Conservation (phyloP, 2,888 invertebrate genomes). For the Andrena fulva region DNA sequence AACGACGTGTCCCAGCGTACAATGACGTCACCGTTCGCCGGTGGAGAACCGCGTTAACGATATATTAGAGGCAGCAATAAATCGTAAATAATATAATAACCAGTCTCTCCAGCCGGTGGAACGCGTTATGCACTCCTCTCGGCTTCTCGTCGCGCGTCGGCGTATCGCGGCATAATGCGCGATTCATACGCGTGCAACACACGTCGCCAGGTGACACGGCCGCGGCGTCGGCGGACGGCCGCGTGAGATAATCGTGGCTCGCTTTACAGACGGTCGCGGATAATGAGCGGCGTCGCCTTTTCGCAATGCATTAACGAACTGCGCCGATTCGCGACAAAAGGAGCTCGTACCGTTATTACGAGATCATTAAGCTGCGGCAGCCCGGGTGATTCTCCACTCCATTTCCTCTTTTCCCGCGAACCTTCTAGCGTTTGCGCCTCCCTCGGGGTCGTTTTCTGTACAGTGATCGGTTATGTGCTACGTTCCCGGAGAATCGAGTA, state of each 20-base stretch:
- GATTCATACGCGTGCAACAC: constrained; percentile 54
- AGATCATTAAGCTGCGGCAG: constrained; percentile 32
- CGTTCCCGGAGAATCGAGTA: too few relatives aligned
- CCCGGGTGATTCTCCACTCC: constrained; percentile 4
- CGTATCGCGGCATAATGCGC: constrained; percentile 38
- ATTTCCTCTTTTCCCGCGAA: not conserved
- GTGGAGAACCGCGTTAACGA: constrained; percentile 16
- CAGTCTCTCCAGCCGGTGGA: constrained; percentile 10
- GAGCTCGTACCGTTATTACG: constrained; percentile 1
- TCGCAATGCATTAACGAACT: constrained; percentile 46
- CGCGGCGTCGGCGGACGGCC: constrained; percentile 42
- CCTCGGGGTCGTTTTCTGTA: not conserved
- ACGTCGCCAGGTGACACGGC: constrained; percentile 49
- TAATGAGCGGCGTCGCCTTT: constrained; percentile 46
- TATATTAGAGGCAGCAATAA: constrained; percentile 35
- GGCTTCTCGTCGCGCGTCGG: constrained; percentile 7
- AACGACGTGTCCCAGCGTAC: constrained; percentile 5
- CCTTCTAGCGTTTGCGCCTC: not conserved
- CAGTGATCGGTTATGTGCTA: too few relatives aligned
- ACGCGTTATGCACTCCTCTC: constrained; percentile 6
- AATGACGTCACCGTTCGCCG: constrained; percentile 20
- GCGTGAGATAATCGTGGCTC: constrained; percentile 54
- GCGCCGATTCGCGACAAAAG: constrained; percentile 42
- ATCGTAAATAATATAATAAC: constrained; percentile 56
- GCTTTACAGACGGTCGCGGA: constrained; percentile 41